These are phyloP conservation scores for Lamellibrachia satsuma DNA, from an alignment of 2,888 invertebrate genomes.

Conservation along the genomic window DNA sequence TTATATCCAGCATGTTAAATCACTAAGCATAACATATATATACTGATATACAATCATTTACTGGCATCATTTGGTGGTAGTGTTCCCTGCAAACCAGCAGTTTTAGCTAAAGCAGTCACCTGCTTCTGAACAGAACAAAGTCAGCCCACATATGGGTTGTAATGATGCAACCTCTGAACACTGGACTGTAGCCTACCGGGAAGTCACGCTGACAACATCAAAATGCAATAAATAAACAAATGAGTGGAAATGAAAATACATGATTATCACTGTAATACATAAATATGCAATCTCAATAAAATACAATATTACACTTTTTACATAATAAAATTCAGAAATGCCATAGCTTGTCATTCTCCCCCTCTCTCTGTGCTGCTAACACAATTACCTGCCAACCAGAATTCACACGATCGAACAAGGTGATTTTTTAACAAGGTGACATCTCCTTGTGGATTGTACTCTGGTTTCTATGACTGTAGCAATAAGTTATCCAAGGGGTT, in stretches of 20 bases:
- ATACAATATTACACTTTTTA: constrained; percentile 17
- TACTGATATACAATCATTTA: constrained; percentile 3
- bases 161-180: background rate
- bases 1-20: background rate
- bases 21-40: constrained; percentile 17
- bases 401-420: constrained; percentile 7
- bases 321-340: constrained; percentile 5
- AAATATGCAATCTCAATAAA: constrained; percentile 17
- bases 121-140: background rate
- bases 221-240: constrained; percentile 17
- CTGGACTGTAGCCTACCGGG: constrained; percentile 1
- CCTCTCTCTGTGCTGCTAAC: background rate
- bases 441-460: background rate
- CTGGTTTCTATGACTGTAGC: constrained; percentile 17
- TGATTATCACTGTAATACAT: constrained; percentile 11
- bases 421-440: constrained; percentile 5
- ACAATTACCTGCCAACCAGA: constrained; percentile 17
- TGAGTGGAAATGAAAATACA: constrained; percentile 17
- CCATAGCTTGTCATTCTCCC: background rate
- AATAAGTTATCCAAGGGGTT: constrained; percentile 17
- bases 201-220: background rate
- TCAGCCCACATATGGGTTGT: background rate
- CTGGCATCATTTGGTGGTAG: constrained; percentile 13
- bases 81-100: constrained; percentile 11
- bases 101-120: background rate